These are phyloP conservation scores for Chirona hameri DNA, from an alignment of 2,888 invertebrate genomes.

Conservation along the genomic window DNA sequence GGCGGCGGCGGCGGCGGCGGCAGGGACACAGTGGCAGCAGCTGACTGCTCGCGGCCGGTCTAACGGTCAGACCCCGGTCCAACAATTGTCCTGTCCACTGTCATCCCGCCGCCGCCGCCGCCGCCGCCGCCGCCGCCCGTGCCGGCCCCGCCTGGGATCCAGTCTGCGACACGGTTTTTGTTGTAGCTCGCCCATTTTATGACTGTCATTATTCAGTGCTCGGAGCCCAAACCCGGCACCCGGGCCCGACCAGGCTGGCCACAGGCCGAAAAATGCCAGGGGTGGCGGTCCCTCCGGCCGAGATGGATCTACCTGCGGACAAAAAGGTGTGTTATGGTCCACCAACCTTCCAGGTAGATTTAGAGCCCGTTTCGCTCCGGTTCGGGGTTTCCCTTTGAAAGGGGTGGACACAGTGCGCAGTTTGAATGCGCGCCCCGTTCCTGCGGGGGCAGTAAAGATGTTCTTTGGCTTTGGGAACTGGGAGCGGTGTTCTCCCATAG, in stretches of 20 bases:
- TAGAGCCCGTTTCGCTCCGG: not conserved
- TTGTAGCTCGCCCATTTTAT: not conserved
- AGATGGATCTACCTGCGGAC: constrained; percentile 26
- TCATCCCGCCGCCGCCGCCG: too few species aligned
- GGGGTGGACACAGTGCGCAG: not conserved
- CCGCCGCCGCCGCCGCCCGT: too few species aligned
- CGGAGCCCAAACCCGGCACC: too few species aligned
- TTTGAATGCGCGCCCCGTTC: constrained; percentile 6
- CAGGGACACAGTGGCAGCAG: too few species aligned
- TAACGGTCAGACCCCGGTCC: too few species aligned
- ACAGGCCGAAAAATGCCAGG: not conserved
- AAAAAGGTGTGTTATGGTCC: constrained; percentile 28
- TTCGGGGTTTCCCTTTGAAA: not conserved
- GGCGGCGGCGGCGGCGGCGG: too few species aligned
- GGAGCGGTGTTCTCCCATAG: not conserved
- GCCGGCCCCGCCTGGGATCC: not conserved
- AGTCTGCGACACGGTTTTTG: constrained; percentile 4
- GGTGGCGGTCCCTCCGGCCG: not conserved
- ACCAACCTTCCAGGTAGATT: constrained; percentile 13
- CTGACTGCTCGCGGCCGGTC: too few species aligned
- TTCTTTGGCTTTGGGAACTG: not conserved
- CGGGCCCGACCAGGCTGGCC: too few species aligned
- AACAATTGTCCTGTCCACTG: too few species aligned
- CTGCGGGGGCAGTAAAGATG: not conserved
- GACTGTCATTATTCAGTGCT: not conserved